Evolutionary conservation across 2,797 vertebrate species (phyloP).

Genomic region (Eulemur coronatus): DNA sequence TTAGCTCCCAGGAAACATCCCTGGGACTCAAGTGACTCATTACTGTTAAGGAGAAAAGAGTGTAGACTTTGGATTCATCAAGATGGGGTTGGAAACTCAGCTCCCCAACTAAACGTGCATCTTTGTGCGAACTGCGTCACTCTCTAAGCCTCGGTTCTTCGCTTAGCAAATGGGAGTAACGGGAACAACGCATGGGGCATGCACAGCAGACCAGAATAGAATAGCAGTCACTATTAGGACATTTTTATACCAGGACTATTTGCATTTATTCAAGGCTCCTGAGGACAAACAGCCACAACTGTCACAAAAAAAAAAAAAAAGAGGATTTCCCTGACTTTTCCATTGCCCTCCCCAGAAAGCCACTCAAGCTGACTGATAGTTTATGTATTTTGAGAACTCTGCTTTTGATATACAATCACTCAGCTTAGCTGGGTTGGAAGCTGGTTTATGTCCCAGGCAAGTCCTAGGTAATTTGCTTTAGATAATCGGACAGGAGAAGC

Average conservation of each 20-base stretch:
- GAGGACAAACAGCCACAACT: neutral
- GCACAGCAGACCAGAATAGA: neutral
- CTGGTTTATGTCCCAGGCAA: neutral
- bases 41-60: neutral
- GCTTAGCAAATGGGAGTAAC: neutral
- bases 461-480: neutral
- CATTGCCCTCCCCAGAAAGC: neutral
- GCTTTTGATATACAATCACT: neutral
- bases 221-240: neutral
- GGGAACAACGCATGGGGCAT: neutral
- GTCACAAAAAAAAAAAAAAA: neutral
- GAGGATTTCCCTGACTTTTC: neutral
- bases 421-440: neutral
- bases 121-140: neutral
- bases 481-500: neutral
- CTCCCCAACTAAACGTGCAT: neutral
- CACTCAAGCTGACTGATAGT: neutral
- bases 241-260: neutral
- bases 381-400: neutral
- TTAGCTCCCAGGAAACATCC: slow-evolving; percentile 20
- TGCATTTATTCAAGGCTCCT: neutral
- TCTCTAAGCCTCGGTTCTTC: neutral
- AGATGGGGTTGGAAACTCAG: neutral
- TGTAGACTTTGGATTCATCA: neutral
- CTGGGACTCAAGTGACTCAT: neutral